Conservation (phyloP, 1,140 invertebrate species). For the Musca domestica region DNA sequence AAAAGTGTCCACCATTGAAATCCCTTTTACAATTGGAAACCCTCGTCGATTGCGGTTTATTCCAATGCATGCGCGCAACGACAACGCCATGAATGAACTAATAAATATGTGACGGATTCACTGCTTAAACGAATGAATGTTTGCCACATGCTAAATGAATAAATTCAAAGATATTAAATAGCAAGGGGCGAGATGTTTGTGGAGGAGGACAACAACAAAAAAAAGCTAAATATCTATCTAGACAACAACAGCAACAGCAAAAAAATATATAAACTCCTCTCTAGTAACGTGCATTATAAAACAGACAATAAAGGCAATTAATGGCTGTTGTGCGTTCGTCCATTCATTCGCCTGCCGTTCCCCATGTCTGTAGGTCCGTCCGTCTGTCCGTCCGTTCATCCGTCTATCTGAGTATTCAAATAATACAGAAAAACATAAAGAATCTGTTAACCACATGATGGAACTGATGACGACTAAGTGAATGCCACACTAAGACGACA, state of each 20-base stretch:
- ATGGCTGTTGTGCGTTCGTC: slow-evolving; percentile 2
- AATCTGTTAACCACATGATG: slow-evolving; percentile 21
- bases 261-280: neutral
- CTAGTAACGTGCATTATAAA: neutral
- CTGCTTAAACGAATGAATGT: slow-evolving; percentile 17
- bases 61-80: neutral
- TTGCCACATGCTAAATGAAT: slow-evolving; percentile 23
- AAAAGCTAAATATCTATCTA: neutral
- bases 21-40: too few relatives aligned
- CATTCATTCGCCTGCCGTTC: neutral
- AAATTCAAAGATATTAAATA: neutral
- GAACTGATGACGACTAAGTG: neutral
- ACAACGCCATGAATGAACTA: neutral
- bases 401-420: slow-evolving; percentile 12
- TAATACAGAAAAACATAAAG: slow-evolving; percentile 10
- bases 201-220: too few relatives aligned
- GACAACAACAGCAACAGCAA: neutral
- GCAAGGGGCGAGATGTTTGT: too few relatives aligned
- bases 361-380: neutral
- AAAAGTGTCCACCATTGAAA: too few relatives aligned
- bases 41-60: too few relatives aligned
- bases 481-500: neutral
- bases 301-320: slow-evolving; percentile 22
- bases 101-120: neutral
- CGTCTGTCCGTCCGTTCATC: neutral